Conservation (phyloP, 2,888 invertebrate genomes). For the Mamestra brassicae region DNA sequence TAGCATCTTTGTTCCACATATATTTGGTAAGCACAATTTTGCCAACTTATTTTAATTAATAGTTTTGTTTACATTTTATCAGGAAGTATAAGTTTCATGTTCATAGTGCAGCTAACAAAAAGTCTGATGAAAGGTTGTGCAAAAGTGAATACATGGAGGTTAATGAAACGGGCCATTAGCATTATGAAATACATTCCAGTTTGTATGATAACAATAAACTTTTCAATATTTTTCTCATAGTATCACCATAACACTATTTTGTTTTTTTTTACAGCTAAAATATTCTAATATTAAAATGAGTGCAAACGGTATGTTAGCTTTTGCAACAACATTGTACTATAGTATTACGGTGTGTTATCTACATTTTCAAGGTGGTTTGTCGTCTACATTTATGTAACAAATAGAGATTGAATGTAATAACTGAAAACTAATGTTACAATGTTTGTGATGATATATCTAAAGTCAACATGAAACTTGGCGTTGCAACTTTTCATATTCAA, state of each 20-base stretch:
- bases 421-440: constrained; percentile 27
- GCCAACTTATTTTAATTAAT: neutral
- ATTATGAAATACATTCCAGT: constrained; percentile 26
- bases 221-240: neutral
- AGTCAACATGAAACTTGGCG: constrained; percentile 6
- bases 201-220: neutral
- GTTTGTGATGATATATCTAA: constrained; percentile 7
- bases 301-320: neutral
- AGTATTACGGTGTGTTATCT: constrained; percentile 19
- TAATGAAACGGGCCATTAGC: constrained; percentile 1
- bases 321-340: constrained; percentile 17
- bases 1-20: too few species aligned
- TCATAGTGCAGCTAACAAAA: neutral
- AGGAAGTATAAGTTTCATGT: neutral
- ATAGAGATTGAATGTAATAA: constrained; percentile 24
- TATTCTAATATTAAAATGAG: neutral
- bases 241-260: neutral
- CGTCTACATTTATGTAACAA: constrained; percentile 51
- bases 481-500: neutral
- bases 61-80: neutral
- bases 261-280: neutral
- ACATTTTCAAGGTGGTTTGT: constrained; percentile 48
- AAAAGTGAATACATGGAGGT: constrained; percentile 18
- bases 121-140: constrained; percentile 41
- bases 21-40: neutral